Evolutionary conservation across 1,140 invertebrate species (phyloP).

Genomic region (Thaumetopoea pityocampa): DNA sequence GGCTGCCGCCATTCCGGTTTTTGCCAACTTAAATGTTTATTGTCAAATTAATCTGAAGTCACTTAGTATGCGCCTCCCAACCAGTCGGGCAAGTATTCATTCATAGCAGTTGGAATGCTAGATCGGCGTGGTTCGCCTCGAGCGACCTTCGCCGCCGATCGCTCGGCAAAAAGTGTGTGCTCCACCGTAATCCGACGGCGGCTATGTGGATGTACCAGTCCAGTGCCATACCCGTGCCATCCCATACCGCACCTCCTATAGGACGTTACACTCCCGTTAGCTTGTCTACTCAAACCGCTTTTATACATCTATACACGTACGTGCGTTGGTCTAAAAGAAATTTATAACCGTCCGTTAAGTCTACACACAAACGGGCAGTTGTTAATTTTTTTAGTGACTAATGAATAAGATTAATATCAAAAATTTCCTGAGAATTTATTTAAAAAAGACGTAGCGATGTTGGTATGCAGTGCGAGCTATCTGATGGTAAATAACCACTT

Average conservation of each 20-base stretch:
- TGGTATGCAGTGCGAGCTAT: no score
- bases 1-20: conserved; percentile 56
- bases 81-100: conserved; percentile 70
- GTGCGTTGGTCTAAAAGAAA: conserved; percentile 7
- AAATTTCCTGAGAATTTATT: no score
- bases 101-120: conserved; percentile 70
- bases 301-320: no score
- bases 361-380: no score
- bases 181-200: conserved; percentile 37
- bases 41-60: conserved; percentile 72
- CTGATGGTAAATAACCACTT: no score
- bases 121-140: conserved; percentile 59
- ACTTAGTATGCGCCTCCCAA: conserved; percentile 59
- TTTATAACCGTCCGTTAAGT: conserved; percentile 17
- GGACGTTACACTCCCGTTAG: conserved; percentile 20
- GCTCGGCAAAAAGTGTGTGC: conserved; percentile 60
- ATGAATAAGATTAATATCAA: no score
- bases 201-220: conserved; percentile 52
- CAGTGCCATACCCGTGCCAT: conserved; percentile 30
- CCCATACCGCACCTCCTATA: conserved; percentile 28
- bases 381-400: no score
- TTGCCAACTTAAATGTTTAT: conserved; percentile 70
- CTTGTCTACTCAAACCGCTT: background rate
- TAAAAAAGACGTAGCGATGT: no score
- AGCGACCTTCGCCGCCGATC: conserved; percentile 54